These are phyloP conservation scores for Vombatus ursinus DNA, from an alignment of 2,113 vertebrate genomes.

Conservation along the genomic window DNA sequence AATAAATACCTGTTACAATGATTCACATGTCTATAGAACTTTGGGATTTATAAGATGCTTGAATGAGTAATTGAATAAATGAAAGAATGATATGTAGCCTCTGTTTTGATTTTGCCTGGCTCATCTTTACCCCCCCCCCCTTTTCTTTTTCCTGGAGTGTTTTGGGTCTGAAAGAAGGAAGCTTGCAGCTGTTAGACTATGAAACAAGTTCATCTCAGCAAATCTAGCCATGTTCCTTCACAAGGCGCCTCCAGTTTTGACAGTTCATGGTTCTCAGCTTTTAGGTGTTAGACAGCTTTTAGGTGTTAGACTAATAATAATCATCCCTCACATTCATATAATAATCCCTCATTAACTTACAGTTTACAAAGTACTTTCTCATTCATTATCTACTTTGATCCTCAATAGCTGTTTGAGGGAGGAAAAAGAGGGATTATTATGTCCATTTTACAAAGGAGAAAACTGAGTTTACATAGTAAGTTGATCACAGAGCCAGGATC, in stretches of 20 bases:
- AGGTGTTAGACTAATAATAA: not conserved
- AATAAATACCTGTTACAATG: not conserved
- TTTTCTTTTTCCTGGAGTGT: not conserved
- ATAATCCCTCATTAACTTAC: not conserved
- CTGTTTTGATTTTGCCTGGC: not conserved
- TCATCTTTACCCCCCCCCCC: not conserved
- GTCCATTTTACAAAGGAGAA: not conserved
- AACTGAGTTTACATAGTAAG: not conserved
- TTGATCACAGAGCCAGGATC: not conserved
- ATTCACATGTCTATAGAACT: not conserved
- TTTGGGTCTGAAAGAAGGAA: not conserved
- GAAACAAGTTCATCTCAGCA: not conserved
- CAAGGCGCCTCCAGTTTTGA: not conserved
- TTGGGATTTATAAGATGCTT: not conserved
- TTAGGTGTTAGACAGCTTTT: constrained; percentile 1
- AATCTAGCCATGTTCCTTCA: not conserved
- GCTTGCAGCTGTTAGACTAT: not conserved
- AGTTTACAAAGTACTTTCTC: not conserved
- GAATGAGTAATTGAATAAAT: not conserved
- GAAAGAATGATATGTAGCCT: not conserved
- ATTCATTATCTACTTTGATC: not conserved
- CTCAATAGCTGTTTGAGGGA: not conserved
- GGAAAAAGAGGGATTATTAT: not conserved
- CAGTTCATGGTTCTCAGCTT: not conserved
- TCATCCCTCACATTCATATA: not conserved